Evolutionary conservation across 2,797 vertebrate genomes (phyloP), one percentile per base, ranked within the genome.

Genomic region (Mionectes olivaceus): DNA sequence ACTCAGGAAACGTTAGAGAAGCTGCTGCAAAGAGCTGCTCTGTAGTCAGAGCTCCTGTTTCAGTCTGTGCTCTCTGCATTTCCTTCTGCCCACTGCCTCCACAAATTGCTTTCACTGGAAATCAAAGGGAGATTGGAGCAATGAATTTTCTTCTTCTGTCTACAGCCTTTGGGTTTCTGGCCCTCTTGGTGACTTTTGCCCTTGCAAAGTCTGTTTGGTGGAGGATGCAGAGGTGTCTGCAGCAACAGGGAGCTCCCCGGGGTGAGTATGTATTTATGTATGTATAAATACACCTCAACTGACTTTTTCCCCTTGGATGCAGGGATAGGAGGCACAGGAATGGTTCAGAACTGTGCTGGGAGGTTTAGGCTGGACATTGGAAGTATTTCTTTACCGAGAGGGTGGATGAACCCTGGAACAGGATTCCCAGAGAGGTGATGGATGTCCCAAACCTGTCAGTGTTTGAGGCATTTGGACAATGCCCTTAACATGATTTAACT

Each of bases 301-400:
- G 55, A 50, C 4, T 10, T 32, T 15, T 43, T 49, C 19, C 63
- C 8, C 56, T 15, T 24, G 35, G 21, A 19, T 43, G 13, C 46
- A 13, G n/a, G 2, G 25, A 10, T 0, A 16, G 63, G 47, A 5
- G 2, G 3, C 0, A 1, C 32, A 35, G 67, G 39, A 24, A 53
- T 16, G 50, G 33, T 4, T 47, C 60, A 57, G 14, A 68, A 13
- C 27, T 43, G 30, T 19, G 2, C 27, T 24, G 32, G 33, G 24
- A 37, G 43, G 11, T 55, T 60, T 24, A 5, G 5, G 8, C 1
- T 4, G 25, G 28, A 7, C 11, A 6, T 35, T 10, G 55, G 50
- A 50, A 50, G 8, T 0, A 2, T 39, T 86, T 57, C 4, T 49
- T 46, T 23, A 3, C 12, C 2, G 1, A 32, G 28, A 37, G 33